Conservation (phyloP, 2,888 invertebrate species). For the Acleris holmiana region DNA sequence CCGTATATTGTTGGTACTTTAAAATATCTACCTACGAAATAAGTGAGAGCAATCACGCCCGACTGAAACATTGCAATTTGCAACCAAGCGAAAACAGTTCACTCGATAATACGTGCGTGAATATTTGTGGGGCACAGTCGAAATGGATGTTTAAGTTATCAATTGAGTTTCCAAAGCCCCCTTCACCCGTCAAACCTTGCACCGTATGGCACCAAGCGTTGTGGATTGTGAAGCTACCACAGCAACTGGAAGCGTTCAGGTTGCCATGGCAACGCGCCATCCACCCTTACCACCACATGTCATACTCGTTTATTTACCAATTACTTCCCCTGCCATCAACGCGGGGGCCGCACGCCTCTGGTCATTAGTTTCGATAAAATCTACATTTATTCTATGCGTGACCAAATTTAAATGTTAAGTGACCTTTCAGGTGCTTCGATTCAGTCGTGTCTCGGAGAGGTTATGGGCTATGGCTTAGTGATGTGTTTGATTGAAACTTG, state of each 20-base stretch:
- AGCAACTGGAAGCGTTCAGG: conserved; percentile 59
- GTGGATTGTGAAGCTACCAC: conserved; percentile 45
- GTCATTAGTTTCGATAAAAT: conserved; percentile 39
- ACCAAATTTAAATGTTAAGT: conserved; percentile 46
- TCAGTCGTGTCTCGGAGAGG: conserved; percentile 21
- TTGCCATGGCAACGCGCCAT: conserved; percentile 60
- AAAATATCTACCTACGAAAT: no score
- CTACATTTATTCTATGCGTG: conserved; percentile 40
- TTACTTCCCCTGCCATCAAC: conserved; percentile 58
- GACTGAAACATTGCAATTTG: no score
- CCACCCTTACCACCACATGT: conserved; percentile 46
- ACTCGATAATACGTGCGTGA: no score
- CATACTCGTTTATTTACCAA: conserved; percentile 67
- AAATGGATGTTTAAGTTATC: conserved; percentile 13
- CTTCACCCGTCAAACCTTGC: conserved; percentile 51
- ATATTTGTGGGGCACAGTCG: background rate
- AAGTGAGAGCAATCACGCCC: no score
- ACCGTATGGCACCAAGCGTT: conserved; percentile 56
- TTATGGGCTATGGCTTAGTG: conserved; percentile 28
- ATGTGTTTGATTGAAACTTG: conserved; percentile 5
- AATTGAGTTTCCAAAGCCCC: conserved; percentile 48
- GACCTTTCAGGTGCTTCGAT: conserved; percentile 17
- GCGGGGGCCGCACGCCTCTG: conserved; percentile 53
- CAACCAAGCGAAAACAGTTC: no score
- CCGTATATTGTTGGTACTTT: no score